phyloP scores from a whole-genome alignment of 2,888 invertebrate species.

The Oligia strigilis region DNA sequence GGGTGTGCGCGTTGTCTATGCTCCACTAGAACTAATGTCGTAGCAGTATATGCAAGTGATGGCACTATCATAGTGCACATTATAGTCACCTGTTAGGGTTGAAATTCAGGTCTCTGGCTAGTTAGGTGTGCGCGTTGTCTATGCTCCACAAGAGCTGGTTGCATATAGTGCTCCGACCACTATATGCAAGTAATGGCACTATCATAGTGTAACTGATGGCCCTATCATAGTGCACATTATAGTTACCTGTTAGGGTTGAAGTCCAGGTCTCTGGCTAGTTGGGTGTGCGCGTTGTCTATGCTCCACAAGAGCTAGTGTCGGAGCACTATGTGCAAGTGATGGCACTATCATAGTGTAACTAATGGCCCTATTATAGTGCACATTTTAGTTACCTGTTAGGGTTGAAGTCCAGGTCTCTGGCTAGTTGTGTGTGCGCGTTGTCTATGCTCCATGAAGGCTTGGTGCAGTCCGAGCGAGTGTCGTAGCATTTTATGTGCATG shows the following conservation, averaged over 20 bases:
- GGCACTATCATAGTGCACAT: too few relatives aligned
- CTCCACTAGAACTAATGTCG: too few relatives aligned
- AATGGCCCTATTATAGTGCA: too few relatives aligned
- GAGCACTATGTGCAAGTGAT: not conserved
- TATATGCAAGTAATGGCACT: not conserved
- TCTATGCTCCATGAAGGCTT: constrained; percentile 95
- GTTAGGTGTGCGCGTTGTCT: too few relatives aligned
- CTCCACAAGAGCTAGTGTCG: not conserved
- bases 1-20: constrained; percentile 93
- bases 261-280: constrained; percentile 92
- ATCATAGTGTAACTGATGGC: not conserved
- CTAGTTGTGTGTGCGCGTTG: constrained; percentile 96
- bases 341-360: too few relatives aligned
- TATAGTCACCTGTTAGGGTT: too few relatives aligned
- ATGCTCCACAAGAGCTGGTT: not conserved
- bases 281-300: not conserved
- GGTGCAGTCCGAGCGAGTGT: constrained; percentile 94
- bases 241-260: constrained; percentile 97
- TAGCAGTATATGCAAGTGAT: too few relatives aligned
- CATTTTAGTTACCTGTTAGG: constrained; percentile 94
- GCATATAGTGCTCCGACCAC: not conserved
- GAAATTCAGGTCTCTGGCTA: too few relatives aligned
- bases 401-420: constrained; percentile 98
- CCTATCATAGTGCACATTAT: too few relatives aligned
- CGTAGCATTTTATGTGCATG: constrained; percentile 96